These are phyloP conservation scores for Andrena bucephala DNA, from an alignment of 2,888 invertebrate species.

Conservation along the genomic window DNA sequence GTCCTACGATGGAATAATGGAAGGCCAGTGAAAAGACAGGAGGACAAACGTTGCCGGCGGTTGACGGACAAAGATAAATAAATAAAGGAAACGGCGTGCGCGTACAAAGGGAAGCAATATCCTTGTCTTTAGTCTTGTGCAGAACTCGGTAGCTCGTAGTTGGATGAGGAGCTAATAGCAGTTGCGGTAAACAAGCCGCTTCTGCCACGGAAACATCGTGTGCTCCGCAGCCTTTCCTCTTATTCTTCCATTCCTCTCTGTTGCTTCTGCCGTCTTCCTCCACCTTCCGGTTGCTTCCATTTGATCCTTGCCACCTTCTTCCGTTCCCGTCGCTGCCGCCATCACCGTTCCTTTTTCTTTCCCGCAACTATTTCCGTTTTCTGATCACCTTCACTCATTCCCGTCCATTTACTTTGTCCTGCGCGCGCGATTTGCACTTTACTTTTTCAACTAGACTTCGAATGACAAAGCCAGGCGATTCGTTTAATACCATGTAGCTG, in stretches of 20 bases:
- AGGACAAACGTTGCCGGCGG: constrained; percentile 56
- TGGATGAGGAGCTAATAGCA: constrained; percentile 78
- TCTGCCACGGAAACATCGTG: constrained; percentile 74
- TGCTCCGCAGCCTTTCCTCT: constrained; percentile 68
- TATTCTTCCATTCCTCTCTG: constrained; percentile 48
- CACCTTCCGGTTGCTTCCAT: constrained; percentile 59
- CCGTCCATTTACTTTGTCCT: constrained; percentile 35
- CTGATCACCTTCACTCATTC: constrained; percentile 44
- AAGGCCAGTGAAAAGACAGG: constrained; percentile 64
- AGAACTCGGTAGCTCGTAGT: constrained; percentile 59
- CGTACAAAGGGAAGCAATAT: constrained; percentile 81
- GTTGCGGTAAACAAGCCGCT: constrained; percentile 80
- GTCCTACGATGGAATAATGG: constrained; percentile 75
- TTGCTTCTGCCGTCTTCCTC: constrained; percentile 44
- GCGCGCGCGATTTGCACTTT: constrained; percentile 18
- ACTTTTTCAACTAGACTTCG: constrained; percentile 12
- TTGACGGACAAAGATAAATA: constrained; percentile 80
- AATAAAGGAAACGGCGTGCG: constrained; percentile 79
- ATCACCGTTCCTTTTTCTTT: constrained; percentile 23
- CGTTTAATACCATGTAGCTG: constrained; percentile 32
- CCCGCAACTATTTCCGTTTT: constrained; percentile 61
- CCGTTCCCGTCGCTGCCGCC: constrained; percentile 14
- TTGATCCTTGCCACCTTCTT: constrained; percentile 44
- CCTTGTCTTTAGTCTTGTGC: constrained; percentile 73
- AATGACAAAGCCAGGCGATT: constrained; percentile 28